phyloP scores from a whole-genome alignment of 1,140 invertebrate genomes.

The Brachionus sp. region DNA sequence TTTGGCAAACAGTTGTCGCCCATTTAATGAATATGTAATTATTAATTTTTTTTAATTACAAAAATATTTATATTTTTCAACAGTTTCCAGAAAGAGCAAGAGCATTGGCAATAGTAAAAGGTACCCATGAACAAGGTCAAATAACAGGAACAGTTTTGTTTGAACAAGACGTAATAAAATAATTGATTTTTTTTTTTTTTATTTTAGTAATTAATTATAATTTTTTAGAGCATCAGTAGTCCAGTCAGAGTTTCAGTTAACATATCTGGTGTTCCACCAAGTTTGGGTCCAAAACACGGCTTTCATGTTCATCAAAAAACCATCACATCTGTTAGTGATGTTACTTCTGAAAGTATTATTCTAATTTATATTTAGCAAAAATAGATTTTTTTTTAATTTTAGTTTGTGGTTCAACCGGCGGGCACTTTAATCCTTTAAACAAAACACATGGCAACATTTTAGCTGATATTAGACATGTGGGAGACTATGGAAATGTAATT shows the following conservation, averaged over 20 bases:
- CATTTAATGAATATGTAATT: slow-evolving; percentile 5
- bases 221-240: not conserved
- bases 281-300: slow-evolving; percentile 27
- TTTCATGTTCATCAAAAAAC: slow-evolving; percentile 33
- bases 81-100: slow-evolving; percentile 27
- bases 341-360: slow-evolving; percentile 2
- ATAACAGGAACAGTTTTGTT: slow-evolving; percentile 15
- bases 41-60: not conserved
- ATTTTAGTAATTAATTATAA: not conserved
- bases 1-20: not conserved
- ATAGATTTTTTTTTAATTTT: not conserved
- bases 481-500: slow-evolving; percentile 80
- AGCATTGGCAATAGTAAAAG: slow-evolving; percentile 39
- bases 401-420: slow-evolving; percentile 47
- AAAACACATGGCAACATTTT: slow-evolving; percentile 50
- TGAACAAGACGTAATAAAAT: slow-evolving; percentile 9
- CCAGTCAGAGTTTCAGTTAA: not conserved
- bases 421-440: slow-evolving; percentile 13
- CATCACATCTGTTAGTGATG: not conserved
- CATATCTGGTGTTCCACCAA: not conserved
- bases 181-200: not conserved
- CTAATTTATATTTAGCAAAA: not conserved
- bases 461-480: slow-evolving; percentile 69
- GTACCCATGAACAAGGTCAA: not conserved
- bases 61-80: not conserved